Conservation (phyloP, 2,797 vertebrate species). For the Zalophus californianus region DNA sequence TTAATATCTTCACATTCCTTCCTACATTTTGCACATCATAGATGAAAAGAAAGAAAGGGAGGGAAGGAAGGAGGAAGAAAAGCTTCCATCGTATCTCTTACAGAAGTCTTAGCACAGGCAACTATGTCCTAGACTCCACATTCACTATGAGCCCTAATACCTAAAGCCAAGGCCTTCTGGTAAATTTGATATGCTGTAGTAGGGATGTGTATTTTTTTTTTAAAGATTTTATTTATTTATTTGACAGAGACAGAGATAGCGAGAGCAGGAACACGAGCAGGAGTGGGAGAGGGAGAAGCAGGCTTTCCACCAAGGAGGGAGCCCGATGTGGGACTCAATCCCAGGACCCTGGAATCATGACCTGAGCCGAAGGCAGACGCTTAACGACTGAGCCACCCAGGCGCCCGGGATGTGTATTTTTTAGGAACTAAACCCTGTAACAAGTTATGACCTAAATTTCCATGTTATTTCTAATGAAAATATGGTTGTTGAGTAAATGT, state of each 20-base stretch:
- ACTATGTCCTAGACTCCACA: background rate
- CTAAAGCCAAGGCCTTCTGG: background rate
- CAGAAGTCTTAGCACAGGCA: background rate
- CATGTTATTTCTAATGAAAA: slow-evolving; percentile 14
- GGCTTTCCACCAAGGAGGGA: too few relatives aligned
- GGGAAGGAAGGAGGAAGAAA: background rate
- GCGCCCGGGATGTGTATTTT: background rate
- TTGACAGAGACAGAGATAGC: too few relatives aligned
- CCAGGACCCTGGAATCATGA: too few relatives aligned
- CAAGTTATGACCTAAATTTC: slow-evolving; percentile 8
- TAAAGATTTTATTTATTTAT: too few relatives aligned
- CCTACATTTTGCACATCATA: background rate
- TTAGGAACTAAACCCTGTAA: slow-evolving; percentile 18
- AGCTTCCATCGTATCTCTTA: background rate
- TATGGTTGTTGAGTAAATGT: background rate
- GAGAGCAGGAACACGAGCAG: too few relatives aligned
- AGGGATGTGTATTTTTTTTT: background rate
- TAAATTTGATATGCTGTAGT: background rate
- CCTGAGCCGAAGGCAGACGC: too few relatives aligned
- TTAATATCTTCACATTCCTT: slow-evolving; percentile 9
- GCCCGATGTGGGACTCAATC: too few relatives aligned
- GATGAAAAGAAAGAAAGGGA: background rate
- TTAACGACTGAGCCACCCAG: too few relatives aligned
- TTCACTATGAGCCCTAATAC: background rate
- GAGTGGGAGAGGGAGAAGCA: too few relatives aligned